Conservation (phyloP, 2,113 vertebrate species). For the Lepus europaeus region DNA sequence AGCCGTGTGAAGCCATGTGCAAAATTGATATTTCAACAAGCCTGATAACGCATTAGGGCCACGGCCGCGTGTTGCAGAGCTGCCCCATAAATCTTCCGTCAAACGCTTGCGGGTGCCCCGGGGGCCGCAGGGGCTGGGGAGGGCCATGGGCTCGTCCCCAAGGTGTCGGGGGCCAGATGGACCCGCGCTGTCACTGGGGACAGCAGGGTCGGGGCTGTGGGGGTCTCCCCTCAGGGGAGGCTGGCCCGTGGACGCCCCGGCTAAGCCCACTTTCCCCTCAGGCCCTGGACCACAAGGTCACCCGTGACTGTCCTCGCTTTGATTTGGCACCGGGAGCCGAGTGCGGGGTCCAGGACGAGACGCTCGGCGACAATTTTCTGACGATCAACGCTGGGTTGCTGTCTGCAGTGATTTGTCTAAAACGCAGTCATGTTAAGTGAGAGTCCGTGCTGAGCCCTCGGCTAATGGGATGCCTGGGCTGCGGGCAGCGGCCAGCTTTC, state of each 20-base stretch:
- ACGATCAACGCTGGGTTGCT: slow-evolving; percentile 74
- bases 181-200: too few species aligned
- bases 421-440: slow-evolving; percentile 70
- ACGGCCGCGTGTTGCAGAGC: slow-evolving; percentile 76
- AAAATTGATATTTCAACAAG: slow-evolving; percentile 94
- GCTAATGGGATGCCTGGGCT: slow-evolving; percentile 41
- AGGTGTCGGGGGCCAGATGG: rapidly evolving
- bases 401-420: slow-evolving; percentile 71
- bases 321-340: not conserved
- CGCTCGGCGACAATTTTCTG: slow-evolving; percentile 62
- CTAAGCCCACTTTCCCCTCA: rapidly evolving
- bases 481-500: not conserved
- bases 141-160: not conserved
- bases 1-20: slow-evolving; percentile 94
- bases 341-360: not conserved
- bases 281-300: rapidly evolving
- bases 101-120: slow-evolving; percentile 55
- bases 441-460: slow-evolving; percentile 56
- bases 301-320: rapidly evolving
- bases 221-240: rapidly evolving
- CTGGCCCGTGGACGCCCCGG: too few species aligned
- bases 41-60: slow-evolving; percentile 89
- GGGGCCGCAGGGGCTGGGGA: not conserved
- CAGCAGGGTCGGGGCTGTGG: rapidly evolving
- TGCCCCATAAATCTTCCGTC: slow-evolving; percentile 78